Evolutionary conservation across 1,140 invertebrate genomes (phyloP).

Genomic region (Yoshiicerus persimilis): DNA sequence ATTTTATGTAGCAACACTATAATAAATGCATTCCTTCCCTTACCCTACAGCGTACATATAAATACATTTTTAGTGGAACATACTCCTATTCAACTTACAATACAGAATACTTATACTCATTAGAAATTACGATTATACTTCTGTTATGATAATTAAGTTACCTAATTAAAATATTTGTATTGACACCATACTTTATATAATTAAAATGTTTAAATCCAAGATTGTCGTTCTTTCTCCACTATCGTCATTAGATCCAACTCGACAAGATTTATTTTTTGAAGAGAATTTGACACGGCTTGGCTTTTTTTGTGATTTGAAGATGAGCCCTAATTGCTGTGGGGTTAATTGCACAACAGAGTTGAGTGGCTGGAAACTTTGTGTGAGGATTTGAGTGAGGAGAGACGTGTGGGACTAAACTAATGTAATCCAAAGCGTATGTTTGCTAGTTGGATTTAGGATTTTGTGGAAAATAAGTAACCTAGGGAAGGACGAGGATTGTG

Average conservation of each 20-base stretch:
- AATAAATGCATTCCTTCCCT: too few species aligned
- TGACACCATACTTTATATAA: too few species aligned
- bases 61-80: too few species aligned
- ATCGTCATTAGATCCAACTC: neutral
- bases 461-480: neutral
- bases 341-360: conserved; percentile 37
- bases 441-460: neutral
- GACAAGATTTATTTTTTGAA: too few species aligned
- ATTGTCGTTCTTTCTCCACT: neutral
- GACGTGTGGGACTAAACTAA: neutral
- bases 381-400: neutral
- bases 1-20: neutral
- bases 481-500: neutral
- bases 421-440: neutral
- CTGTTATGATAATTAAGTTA: too few species aligned
- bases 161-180: too few species aligned
- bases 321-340: conserved; percentile 41
- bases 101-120: too few species aligned
- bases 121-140: too few species aligned
- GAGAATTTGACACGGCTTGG: neutral
- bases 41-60: too few species aligned
- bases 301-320: neutral
- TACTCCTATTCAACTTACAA: too few species aligned
- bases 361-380: neutral
- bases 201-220: too few species aligned